These are phyloP conservation scores for Stenolophus ochropezus DNA, from an alignment of 2,888 invertebrate genomes.

Conservation along the genomic window DNA sequence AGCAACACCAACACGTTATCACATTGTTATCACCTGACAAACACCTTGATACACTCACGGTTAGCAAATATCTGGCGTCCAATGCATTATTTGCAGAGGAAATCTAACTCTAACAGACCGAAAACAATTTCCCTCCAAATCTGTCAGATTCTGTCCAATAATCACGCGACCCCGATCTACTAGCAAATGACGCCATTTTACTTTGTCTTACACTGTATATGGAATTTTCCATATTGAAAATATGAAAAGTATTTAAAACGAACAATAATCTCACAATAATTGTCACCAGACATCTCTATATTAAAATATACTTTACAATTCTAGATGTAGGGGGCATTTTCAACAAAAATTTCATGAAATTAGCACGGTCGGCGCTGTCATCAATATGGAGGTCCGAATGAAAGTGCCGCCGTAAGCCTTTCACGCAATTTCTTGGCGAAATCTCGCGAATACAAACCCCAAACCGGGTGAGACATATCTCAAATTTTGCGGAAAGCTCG, in stretches of 20 bases:
- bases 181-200: slow-evolving; percentile 53
- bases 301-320: slow-evolving; percentile 68
- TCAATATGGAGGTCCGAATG: slow-evolving; percentile 75
- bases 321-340: slow-evolving; percentile 78
- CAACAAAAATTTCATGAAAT: slow-evolving; percentile 80
- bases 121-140: slow-evolving; percentile 57
- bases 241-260: slow-evolving; percentile 22
- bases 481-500: not conserved
- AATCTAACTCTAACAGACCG: slow-evolving; percentile 10
- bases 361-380: slow-evolving; percentile 83
- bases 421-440: not conserved
- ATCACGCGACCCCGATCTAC: slow-evolving; percentile 51
- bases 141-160: slow-evolving; percentile 48
- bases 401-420: slow-evolving; percentile 67
- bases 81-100: not conserved
- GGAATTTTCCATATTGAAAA: slow-evolving; percentile 55
- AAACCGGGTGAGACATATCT: not conserved
- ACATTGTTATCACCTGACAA: not conserved
- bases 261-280: slow-evolving; percentile 19
- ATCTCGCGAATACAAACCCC: not conserved
- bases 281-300: slow-evolving; percentile 37
- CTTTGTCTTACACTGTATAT: slow-evolving; percentile 20
- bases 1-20: slow-evolving; percentile 2
- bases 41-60: not conserved
- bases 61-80: not conserved